These are phyloP conservation scores for Percopsis omiscomaycus DNA, from an alignment of 2,797 vertebrate species.

Conservation along the genomic window DNA sequence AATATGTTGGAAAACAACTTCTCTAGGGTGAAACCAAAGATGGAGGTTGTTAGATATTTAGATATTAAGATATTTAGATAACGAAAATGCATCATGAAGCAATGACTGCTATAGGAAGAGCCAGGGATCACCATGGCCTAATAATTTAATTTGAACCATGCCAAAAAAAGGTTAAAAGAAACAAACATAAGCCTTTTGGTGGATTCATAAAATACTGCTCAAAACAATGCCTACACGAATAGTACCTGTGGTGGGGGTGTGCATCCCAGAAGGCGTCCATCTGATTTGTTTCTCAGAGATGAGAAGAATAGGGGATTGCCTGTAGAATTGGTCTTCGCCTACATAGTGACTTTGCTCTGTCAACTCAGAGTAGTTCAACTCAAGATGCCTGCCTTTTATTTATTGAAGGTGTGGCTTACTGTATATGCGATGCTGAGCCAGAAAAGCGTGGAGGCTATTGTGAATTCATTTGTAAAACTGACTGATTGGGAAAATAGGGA, in stretches of 20 bases:
- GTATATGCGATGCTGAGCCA: background rate
- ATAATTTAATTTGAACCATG: slow-evolving; percentile 47
- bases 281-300: slow-evolving; percentile 38
- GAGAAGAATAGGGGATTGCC: slow-evolving; percentile 21
- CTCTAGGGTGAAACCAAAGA: slow-evolving; percentile 65
- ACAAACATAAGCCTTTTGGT: too few relatives aligned
- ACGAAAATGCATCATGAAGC: slow-evolving; percentile 45
- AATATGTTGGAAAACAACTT: slow-evolving; percentile 52
- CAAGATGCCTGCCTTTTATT: slow-evolving; percentile 5
- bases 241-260: slow-evolving; percentile 34
- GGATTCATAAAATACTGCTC: slow-evolving; percentile 51
- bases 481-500: slow-evolving; percentile 68
- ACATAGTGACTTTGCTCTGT: slow-evolving; percentile 35
- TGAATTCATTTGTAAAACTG: too few relatives aligned
- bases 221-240: slow-evolving; percentile 39
- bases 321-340: slow-evolving; percentile 26
- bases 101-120: slow-evolving; percentile 40
- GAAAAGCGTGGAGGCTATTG: background rate
- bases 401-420: slow-evolving; percentile 15
- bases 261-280: slow-evolving; percentile 32
- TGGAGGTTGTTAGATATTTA: background rate
- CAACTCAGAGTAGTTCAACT: slow-evolving; percentile 23
- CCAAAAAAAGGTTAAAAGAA: too few relatives aligned
- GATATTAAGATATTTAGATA: too few relatives aligned
- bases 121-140: slow-evolving; percentile 47